Evolutionary conservation across 2,888 invertebrate genomes (phyloP).

Genomic region (Vanessa cardui): DNA sequence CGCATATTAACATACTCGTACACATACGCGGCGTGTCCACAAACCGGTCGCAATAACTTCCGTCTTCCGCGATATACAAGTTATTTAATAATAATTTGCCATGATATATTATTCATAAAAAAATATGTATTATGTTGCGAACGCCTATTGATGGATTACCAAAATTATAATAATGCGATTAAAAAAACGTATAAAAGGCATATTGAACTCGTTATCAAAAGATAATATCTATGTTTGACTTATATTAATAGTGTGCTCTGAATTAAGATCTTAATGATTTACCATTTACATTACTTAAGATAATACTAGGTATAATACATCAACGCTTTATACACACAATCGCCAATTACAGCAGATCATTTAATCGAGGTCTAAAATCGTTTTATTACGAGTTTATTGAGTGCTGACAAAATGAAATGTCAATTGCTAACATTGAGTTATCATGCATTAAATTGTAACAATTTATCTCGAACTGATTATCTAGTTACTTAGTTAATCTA

Average conservation of each 20-base stretch:
- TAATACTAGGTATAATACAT: conserved; percentile 27
- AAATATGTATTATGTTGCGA: background rate
- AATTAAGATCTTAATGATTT: conserved; percentile 21
- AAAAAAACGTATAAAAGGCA: background rate
- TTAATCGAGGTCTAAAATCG: conserved; percentile 23
- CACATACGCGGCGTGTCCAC: conserved; percentile 47
- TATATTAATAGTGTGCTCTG: conserved; percentile 26
- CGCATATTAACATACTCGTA: conserved; percentile 47
- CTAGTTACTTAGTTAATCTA: background rate
- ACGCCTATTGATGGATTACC: background rate
- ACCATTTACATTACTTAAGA: conserved; percentile 27
- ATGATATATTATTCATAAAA: conserved; percentile 34
- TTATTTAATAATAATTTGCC: conserved; percentile 42
- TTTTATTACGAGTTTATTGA: conserved; percentile 30
- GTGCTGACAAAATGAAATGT: conserved; percentile 21
- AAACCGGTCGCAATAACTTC: conserved; percentile 59
- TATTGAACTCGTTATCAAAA: background rate
- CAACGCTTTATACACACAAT: conserved; percentile 24
- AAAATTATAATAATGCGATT: background rate
- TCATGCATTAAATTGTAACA: conserved; percentile 16
- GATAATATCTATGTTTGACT: conserved; percentile 17
- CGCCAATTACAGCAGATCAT: conserved; percentile 28
- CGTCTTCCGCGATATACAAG: conserved; percentile 61
- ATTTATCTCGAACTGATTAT: conserved; percentile 3
- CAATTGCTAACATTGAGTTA: conserved; percentile 17